phyloP scores from a whole-genome alignment of 2,888 invertebrate genomes.

The Nowickia ferox region DNA sequence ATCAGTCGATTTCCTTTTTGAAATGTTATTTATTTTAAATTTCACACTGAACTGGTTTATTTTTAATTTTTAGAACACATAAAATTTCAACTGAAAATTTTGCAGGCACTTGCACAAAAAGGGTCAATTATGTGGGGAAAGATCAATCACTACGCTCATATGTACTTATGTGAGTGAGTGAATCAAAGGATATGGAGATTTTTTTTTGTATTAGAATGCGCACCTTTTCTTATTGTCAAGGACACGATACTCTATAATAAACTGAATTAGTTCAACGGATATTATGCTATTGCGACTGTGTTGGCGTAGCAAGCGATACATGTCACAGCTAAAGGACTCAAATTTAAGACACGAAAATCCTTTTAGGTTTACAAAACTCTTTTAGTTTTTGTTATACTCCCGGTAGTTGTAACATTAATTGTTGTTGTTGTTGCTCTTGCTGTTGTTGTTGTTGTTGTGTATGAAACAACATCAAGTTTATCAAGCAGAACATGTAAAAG shows the following conservation, averaged over 20 bases:
- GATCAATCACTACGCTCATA: constrained; percentile 3
- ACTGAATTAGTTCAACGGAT: constrained; percentile 82
- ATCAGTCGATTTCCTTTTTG: neutral
- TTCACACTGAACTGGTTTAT: neutral
- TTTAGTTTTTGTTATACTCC: neutral
- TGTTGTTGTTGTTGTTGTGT: constrained; percentile 23
- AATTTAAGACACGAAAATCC: constrained; percentile 48
- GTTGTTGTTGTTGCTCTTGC: neutral
- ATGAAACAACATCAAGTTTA: constrained; percentile 45
- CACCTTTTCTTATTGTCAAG: constrained; percentile 82
- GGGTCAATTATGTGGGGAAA: neutral
- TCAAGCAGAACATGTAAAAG: constrained; percentile 37
- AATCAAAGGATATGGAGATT: constrained; percentile 14
- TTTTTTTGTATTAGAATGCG: constrained; percentile 54
- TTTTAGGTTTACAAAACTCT: constrained; percentile 7
- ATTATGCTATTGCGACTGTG: constrained; percentile 81
- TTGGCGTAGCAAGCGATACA: constrained; percentile 80
- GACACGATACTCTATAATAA: constrained; percentile 83
- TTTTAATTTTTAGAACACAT: neutral
- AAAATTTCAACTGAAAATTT: constrained; percentile 12
- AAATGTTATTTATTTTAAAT: neutral
- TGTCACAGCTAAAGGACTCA: constrained; percentile 72
- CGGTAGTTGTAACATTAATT: neutral
- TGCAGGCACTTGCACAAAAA: constrained; percentile 13
- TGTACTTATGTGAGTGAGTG: neutral